Evolutionary conservation across 2,888 invertebrate genomes (phyloP), one percentile per base, ranked within the genome.

Genomic region (Aspidapion aeneum): DNA sequence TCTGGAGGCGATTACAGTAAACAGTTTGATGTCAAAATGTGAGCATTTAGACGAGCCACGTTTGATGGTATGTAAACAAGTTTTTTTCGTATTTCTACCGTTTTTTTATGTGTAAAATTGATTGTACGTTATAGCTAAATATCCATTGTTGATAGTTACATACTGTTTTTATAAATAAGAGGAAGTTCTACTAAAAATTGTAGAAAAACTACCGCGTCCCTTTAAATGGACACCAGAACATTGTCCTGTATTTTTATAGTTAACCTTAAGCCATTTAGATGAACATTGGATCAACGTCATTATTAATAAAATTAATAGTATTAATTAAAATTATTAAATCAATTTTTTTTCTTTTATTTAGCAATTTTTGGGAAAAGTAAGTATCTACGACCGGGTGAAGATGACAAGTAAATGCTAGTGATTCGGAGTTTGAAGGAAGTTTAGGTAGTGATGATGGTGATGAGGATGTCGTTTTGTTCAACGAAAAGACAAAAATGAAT

Each of bases 321-420:
- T n/a, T n/a, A n/a, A n/a, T n/a, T n/a, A n/a, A n/a, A n/a, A n/a
- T n/a, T n/a, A n/a, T n/a, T n/a, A n/a, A n/a, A n/a, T n/a, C n/a
- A n/a, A n/a, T 35, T 35, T 7, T 35, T 35, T 58, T 58, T 48
- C 5, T 12, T 58, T 18, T 56, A 20, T 51, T 58, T 58, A 58
- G 58, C 58, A 19, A 58, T 58, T 51, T 59, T 59, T 59, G 51
- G 59, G 19, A 58, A 58, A 51, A 19, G 18, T 51, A 52, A 20
- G 50, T 59, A 50, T 20, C 50, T 59, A 12, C 50, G n/a, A 21
- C 59, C 59, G 18, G 19, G 59, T 20, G 19, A 59, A 19, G 51
- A 59, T 18, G 52, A 59, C 18, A 59, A 50, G 21, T 19, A 22
- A 20, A 51, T 48, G 22, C 48, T 19, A 49, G 49, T 49, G 22